Conservation (phyloP, 1,140 invertebrate genomes). For the Anoplolepis gracilipes region DNA sequence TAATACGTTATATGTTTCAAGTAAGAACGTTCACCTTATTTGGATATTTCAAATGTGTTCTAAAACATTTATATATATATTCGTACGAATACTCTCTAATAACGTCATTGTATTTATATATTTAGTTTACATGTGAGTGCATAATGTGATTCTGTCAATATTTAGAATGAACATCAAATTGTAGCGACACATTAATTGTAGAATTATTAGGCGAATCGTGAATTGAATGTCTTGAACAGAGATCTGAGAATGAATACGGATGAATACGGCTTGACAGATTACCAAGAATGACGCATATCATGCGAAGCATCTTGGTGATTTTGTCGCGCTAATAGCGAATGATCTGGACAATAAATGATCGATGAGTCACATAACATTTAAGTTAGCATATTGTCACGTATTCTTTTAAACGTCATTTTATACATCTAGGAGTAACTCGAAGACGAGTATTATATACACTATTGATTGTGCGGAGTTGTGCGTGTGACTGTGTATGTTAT, state of each 20-base stretch:
- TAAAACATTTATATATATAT: slow-evolving; percentile 36
- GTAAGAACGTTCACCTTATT: slow-evolving; percentile 25
- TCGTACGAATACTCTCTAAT: background rate
- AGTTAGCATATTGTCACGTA: slow-evolving; percentile 68
- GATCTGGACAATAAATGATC: slow-evolving; percentile 72
- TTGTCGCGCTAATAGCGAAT: slow-evolving; percentile 63
- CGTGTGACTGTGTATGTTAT: slow-evolving; percentile 61
- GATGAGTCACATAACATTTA: slow-evolving; percentile 68
- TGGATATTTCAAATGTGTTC: slow-evolving; percentile 47
- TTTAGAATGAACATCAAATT: slow-evolving; percentile 42
- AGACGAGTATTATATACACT: slow-evolving; percentile 36
- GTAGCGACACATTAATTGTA: slow-evolving; percentile 58
- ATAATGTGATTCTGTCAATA: slow-evolving; percentile 61
- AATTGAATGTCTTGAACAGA: slow-evolving; percentile 43
- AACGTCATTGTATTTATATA: slow-evolving; percentile 44
- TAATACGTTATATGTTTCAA: background rate
- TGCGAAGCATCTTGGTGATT: slow-evolving; percentile 61
- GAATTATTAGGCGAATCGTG: slow-evolving; percentile 16
- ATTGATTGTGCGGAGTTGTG: slow-evolving; percentile 27
- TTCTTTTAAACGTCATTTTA: slow-evolving; percentile 72
- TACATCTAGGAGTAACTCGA: slow-evolving; percentile 65
- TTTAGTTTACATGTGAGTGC: slow-evolving; percentile 49
- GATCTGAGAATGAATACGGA: slow-evolving; percentile 44
- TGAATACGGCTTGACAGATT: slow-evolving; percentile 56
- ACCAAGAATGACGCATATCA: slow-evolving; percentile 46